A percentile compares a stretch with the other conserved stretches of the same genome.
These are phyloP conservation scores for Rachycentron canadum DNA, from an alignment of 2,797 vertebrate species.

Conservation along the genomic window DNA sequence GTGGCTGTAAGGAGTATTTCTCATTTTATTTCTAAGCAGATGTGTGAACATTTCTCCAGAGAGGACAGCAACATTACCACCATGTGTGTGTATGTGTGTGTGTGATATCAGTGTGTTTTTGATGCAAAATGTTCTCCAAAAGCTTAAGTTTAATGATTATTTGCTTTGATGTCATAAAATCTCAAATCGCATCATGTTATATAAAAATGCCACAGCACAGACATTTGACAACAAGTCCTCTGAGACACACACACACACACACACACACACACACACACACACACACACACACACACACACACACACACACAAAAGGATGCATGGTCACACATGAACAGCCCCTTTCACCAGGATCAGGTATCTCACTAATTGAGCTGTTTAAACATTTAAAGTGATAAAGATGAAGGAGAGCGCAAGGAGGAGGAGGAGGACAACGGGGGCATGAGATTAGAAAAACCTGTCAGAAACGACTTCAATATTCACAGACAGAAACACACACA, in stretches of 20 bases:
- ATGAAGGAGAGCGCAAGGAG: neutral
- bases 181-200: neutral
- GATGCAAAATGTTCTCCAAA: neutral
- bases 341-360: constrained; percentile 70
- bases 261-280: constrained; percentile 1
- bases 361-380: constrained; percentile 76
- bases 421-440: neutral
- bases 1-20: neutral
- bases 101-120: neutral
- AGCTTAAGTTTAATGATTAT: neutral
- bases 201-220: neutral
- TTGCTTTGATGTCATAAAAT: neutral
- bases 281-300: constrained; percentile 9
- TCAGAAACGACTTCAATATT: neutral
- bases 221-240: neutral
- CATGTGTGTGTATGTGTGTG: no score
- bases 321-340: constrained; percentile 38
- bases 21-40: neutral
- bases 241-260: constrained; percentile 4
- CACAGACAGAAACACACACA: neutral
- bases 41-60: neutral
- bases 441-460: constrained; percentile 5
- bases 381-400: constrained; percentile 70
- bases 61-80: neutral
- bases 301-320: constrained; percentile 3